These are phyloP conservation scores for Danionella dracula DNA, from an alignment of 2,797 vertebrate species.

Conservation along the genomic window DNA sequence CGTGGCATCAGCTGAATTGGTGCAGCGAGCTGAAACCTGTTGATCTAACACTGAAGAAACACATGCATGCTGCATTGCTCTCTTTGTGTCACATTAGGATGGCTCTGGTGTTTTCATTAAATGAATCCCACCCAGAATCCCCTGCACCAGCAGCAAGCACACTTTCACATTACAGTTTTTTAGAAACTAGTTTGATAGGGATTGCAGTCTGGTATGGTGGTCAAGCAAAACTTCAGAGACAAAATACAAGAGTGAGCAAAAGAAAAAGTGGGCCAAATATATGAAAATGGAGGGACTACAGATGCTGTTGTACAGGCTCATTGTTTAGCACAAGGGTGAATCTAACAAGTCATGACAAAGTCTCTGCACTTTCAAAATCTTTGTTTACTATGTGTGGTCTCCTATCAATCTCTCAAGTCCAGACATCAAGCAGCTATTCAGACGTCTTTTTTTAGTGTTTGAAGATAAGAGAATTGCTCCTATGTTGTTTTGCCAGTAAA, in stretches of 20 bases:
- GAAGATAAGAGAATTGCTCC: not conserved
- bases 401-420: slow-evolving; percentile 47
- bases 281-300: not conserved
- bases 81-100: slow-evolving; percentile 45
- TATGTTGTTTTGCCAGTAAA: not conserved
- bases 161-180: slow-evolving; percentile 11
- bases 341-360: slow-evolving; percentile 32
- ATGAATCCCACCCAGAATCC: slow-evolving; percentile 23
- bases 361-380: not conserved
- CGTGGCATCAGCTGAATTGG: slow-evolving; percentile 14
- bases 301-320: slow-evolving; percentile 34
- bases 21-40: slow-evolving; percentile 30
- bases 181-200: not conserved
- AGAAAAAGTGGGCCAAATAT: slow-evolving; percentile 1
- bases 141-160: slow-evolving; percentile 30
- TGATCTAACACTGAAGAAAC: slow-evolving; percentile 37
- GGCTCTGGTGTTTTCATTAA: slow-evolving; percentile 16
- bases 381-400: slow-evolving; percentile 39
- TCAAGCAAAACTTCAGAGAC: not conserved
- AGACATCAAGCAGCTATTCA: slow-evolving; percentile 48
- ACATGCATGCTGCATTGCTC: slow-evolving; percentile 45
- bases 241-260: not conserved
- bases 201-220: not conserved
- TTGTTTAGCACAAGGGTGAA: slow-evolving; percentile 30
- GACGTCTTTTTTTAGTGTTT: not conserved